A percentile compares a stretch with the other conserved stretches of the same genome.
Conservation (phyloP, 1,140 invertebrate genomes). For the Bathynomus jamesi region DNA sequence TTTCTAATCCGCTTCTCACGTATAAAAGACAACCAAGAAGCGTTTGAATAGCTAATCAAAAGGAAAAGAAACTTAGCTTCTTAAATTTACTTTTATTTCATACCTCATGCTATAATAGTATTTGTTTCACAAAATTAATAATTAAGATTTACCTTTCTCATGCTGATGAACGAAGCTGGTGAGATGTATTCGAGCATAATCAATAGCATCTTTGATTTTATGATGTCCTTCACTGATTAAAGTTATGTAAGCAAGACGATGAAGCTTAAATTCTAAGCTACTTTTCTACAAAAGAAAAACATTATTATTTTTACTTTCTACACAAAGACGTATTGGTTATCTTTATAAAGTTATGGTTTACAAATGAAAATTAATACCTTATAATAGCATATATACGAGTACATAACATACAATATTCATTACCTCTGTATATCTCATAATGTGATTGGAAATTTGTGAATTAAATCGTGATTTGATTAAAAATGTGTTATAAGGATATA, state of each 20-base stretch:
- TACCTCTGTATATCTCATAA: no score
- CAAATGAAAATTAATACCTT: background rate
- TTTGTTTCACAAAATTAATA: no score
- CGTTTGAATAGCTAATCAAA: conserved; percentile 55
- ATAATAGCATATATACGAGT: no score
- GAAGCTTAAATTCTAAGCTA: conserved; percentile 77
- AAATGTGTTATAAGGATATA: no score
- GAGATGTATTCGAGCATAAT: conserved; percentile 77
- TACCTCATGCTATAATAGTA: no score
- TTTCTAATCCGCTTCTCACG: conserved; percentile 64
- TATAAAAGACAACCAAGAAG: conserved; percentile 83
- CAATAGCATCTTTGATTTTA: conserved; percentile 66
- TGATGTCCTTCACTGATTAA: conserved; percentile 58
- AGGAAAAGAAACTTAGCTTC: no score
- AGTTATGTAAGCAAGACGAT: conserved; percentile 63
- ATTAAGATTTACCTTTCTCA: conserved; percentile 51
- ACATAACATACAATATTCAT: no score
- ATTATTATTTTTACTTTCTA: background rate
- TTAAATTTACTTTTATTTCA: no score
- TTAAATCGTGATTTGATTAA: no score
- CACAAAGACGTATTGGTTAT: background rate
- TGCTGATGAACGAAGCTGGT: conserved; percentile 70
- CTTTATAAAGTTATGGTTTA: background rate
- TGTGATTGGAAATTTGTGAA: no score
- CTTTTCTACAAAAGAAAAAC: conserved; percentile 47